Percentiles rank a stretch among this genome's conserved stretches.
Evolutionary conservation across 2,113 vertebrate genomes (phyloP).

Genomic region (Donacobius atricapilla): DNA sequence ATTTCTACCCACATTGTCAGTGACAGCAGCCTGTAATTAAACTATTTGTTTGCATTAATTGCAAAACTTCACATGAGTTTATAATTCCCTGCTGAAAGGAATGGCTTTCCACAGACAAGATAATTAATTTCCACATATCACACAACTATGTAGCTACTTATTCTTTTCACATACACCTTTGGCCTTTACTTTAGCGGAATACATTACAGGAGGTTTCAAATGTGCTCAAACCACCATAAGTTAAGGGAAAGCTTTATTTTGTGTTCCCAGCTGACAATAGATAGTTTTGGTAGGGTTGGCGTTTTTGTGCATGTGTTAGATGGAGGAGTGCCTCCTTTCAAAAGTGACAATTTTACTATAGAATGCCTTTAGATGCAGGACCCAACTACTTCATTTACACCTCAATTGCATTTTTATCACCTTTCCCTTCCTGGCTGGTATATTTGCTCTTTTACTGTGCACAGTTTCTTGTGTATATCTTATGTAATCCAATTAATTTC

Average conservation of each 20-base stretch:
- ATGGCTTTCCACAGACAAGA: not conserved
- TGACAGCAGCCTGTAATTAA: not conserved
- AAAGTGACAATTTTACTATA: not conserved
- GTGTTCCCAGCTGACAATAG: not conserved
- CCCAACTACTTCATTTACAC: not conserved
- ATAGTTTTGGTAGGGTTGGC: not conserved
- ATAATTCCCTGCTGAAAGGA: not conserved
- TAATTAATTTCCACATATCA: not conserved
- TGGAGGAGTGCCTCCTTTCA: not conserved
- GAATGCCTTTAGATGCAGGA: not conserved
- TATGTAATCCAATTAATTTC: not conserved
- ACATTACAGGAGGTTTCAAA: not conserved
- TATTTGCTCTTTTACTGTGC: not conserved
- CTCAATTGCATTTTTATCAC: not conserved
- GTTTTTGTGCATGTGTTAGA: not conserved
- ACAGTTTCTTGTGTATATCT: not conserved
- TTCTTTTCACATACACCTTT: not conserved
- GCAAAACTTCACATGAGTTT: not conserved
- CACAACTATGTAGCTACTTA: not conserved
- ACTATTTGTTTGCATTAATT: not conserved
- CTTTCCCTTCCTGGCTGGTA: not conserved
- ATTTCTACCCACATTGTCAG: not conserved
- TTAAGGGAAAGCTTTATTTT: not conserved
- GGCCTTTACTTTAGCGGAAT: not conserved
- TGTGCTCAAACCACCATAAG: not conserved